Evolutionary conservation across 2,888 invertebrate species (phyloP), one percentile per base, ranked within the genome.

Genomic region (Melinaea marsaeus): DNA sequence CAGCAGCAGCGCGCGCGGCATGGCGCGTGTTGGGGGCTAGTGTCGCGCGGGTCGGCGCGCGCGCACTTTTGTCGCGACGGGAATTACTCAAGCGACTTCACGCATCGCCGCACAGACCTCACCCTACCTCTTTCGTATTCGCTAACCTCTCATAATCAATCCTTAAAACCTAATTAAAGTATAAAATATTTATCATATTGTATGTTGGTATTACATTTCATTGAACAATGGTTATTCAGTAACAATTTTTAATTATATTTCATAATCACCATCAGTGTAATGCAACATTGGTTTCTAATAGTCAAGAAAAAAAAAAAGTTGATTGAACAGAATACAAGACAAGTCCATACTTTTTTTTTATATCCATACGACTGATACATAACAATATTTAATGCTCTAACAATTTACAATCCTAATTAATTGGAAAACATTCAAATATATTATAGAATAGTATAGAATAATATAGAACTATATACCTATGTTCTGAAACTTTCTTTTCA

Each of bases 41-140:
- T 71, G 70, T 74, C 76, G 77, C 86, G 87, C 84, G 87, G 83
- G 75, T 75, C 75, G 72, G 73, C 63, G 69, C 60, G 74, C 79
- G 73, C 81, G 72, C 79, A 77, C 83, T 88, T 89, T 88, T 90
- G 89, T 87, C 80, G 77, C 79, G 69, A 68, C 72, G 65, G 69
- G 66, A 65, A 80, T 88, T 88, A 85, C 87, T 71, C 78, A 85
- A 84, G 77, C 76, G 45, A 11, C 71, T 83, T 72, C 79, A 75
- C 79, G 85, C 75, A 65, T 66, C 73, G 61, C 47, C 63, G 79
- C 64, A 1, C 75, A 62, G 76, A 67, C 62, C 63, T 65, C 65
- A 66, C 66, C 69, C 69, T 59, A 62, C 62, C 13, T 58, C 64
- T 60, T 51, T 56, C 60, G 54, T 48, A 45, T 60, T 64, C 64